phyloP scores from a whole-genome alignment of 2,113 vertebrate genomes.

The Caretta caretta region DNA sequence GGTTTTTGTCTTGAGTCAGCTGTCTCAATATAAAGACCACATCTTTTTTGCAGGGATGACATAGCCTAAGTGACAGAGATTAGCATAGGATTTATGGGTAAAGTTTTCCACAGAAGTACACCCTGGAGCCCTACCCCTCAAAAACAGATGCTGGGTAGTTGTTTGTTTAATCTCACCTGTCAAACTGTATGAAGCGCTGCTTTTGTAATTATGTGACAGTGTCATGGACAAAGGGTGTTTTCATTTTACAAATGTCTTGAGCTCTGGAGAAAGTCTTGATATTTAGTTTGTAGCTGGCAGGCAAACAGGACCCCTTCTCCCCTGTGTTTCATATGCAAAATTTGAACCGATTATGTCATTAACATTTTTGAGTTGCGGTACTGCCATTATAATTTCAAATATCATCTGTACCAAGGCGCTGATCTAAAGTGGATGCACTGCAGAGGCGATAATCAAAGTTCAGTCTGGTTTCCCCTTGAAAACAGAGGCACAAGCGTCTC shows the following conservation, averaged over 20 bases:
- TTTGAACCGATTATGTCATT: not conserved
- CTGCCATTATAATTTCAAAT: not conserved
- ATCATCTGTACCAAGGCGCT: not conserved
- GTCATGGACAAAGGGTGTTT: not conserved
- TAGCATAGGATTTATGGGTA: not conserved
- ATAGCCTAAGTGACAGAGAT: not conserved
- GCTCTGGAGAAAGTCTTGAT: not conserved
- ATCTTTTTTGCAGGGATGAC: not conserved
- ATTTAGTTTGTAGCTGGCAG: not conserved
- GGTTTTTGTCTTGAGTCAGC: not conserved
- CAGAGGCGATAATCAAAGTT: not conserved
- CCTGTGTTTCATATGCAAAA: not conserved
- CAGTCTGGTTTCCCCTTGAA: too few species aligned
- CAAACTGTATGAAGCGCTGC: not conserved
- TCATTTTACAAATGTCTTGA: not conserved
- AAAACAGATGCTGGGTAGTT: not conserved
- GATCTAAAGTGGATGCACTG: not conserved
- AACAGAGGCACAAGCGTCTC: rapidly evolving
- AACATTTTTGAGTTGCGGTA: not conserved
- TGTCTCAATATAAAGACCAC: not conserved
- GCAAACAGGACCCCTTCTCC: not conserved
- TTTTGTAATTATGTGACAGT: not conserved
- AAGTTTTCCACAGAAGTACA: not conserved
- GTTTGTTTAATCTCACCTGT: not conserved
- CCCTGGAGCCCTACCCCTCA: not conserved